Evolutionary conservation across 1,140 invertebrate genomes (phyloP).

Genomic region (Antheraea pernyi): DNA sequence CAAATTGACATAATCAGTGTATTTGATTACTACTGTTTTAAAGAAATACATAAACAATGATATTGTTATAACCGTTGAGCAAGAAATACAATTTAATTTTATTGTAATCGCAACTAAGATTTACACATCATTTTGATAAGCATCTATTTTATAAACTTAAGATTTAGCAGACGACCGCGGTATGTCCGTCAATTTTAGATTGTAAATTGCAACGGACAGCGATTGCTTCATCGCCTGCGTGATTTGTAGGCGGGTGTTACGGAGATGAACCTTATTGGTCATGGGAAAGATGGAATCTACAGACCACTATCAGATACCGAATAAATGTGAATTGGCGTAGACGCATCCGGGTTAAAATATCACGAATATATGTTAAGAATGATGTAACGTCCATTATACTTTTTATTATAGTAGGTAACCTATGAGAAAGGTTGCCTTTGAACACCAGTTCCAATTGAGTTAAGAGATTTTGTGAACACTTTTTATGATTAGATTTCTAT

Average conservation of each 20-base stretch:
- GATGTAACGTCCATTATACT: background rate
- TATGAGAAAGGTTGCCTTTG: too few relatives aligned
- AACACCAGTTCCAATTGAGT: too few relatives aligned
- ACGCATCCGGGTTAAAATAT: conserved; percentile 26
- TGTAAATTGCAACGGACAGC: conserved; percentile 8
- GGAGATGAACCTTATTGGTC: conserved; percentile 27
- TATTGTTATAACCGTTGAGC: background rate
- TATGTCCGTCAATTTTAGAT: conserved; percentile 14
- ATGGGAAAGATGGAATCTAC: conserved; percentile 33
- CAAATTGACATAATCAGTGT: too few relatives aligned
- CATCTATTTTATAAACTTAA: conserved; percentile 7
- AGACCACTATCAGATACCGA: background rate
- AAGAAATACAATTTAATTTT: background rate
- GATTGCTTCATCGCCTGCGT: conserved; percentile 19
- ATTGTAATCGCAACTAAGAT: background rate
- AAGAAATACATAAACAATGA: too few relatives aligned
- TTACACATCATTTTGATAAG: background rate
- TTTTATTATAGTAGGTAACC: background rate
- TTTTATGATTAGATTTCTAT: too few relatives aligned
- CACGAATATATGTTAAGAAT: conserved; percentile 8
- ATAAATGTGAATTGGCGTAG: background rate
- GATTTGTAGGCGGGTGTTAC: conserved; percentile 23
- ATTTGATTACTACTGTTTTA: too few relatives aligned
- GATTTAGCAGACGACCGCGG: conserved; percentile 2
- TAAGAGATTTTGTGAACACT: too few relatives aligned